Base-by-base conservation (phyloP, 2,888 invertebrate genomes). In the Leptopilina drosophilae region DNA sequence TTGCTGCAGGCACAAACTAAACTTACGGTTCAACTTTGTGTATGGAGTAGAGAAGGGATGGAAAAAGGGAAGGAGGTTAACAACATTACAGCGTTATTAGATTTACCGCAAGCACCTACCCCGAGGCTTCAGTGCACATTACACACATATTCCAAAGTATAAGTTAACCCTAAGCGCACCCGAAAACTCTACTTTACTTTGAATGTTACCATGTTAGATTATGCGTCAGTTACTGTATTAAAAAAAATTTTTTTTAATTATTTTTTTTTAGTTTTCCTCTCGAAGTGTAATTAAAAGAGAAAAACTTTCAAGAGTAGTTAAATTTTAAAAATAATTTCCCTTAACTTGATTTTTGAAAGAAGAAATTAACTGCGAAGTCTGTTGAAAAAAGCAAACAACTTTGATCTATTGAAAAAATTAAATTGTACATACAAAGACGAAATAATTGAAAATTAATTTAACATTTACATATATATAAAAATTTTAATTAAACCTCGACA, bases 71-170 rank as follows among this genome's bases (percentile, higher is more conserved):
- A 81, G 80, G 79, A 81, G 84, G 87, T 88, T 91, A 91, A 91
- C 90, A 89, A 88, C 89, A 90, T 91, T 91, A 91, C 89, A 88
- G 89, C 89, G 87, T 91, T 91, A 91, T 91, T 91, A 91, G 91
- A 91, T 91, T 91, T 91, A 90, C 91, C 91, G 88, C 91, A 90
- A 91, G 91, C 90, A 89, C 90, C 91, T 90, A 90, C 86, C 88
- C 87, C 83, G 86, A 88, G 89, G 87, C 84, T 84, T 84, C 85
- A 84, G 82, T 86, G 79, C 86, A 83, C 87, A 81, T 82, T 82
- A 81, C 82, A 78, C 84, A 84, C 82, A 84, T 83, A 83, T 77
- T 64, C 53, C 11, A 33, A 77, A 64, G 77, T 56, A 77, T 53
- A 64, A 56, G 64, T 53, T 82, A 82, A 82, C 83, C 81, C 80